Evolutionary conservation across 1,140 invertebrate species (phyloP), one percentile per base, ranked within the genome.

Genomic region (Cydia strobilella): DNA sequence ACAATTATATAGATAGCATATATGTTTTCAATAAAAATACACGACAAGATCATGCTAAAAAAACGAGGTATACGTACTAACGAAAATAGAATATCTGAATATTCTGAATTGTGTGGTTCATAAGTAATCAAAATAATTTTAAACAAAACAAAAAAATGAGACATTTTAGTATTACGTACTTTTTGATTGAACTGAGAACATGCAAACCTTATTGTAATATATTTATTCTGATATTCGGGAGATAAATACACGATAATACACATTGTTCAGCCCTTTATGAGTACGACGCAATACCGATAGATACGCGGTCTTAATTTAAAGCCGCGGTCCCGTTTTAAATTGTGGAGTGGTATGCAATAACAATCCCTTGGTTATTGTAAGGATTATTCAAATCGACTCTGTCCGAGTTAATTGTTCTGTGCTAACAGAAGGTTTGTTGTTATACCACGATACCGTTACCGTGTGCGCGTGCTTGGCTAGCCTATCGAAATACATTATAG

Each of bases 301-400:
- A 69, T 69, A 69, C 65, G 42, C 65, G 65, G 65, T 69, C 65
- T 69, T 69, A 69, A 69, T 69, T 69, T 42, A 42, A 69, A 39
- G 65, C 65, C 65, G n/a, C 65, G 31, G 65, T 69, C 65, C 27
- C 27, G 65, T 69, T 69, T 69, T 35, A 69, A 69, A 69, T 69
- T 69, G 65, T n/a, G 65, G 65, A 69, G 27, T 69, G 65, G 65
- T 18, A 69, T 39, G 65, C 65, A 69, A 69, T 69, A 69, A 69
- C 65, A 69, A 69, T 69, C 65, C 65, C 65, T 69, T 69, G 65
- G 65, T 69, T 69, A 69, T 69, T 69, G 65, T 69, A 69, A 69
- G 65, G 65, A 69, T 69, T 69, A 69, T 69, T 69, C 65, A 69
- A 69, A 69, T 69, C 18, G 65, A 42, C 35, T 69, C 65, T 15